Conservation (phyloP, 1,140 invertebrate species). For the Brachionus paranguensis region DNA sequence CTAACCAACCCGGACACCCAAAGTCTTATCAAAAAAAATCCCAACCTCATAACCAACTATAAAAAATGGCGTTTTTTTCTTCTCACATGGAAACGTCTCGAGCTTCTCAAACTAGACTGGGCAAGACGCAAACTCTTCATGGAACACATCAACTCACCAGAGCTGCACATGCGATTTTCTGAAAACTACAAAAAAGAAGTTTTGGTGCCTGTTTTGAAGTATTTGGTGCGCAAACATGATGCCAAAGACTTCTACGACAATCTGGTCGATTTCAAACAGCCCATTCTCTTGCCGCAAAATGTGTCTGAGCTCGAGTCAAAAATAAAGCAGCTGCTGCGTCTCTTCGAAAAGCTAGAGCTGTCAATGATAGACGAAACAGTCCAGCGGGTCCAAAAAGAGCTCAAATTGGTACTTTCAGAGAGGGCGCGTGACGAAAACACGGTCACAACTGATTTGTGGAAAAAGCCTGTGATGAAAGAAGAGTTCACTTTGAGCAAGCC, state of each 20-base stretch:
- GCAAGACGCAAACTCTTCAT: constrained; percentile 46
- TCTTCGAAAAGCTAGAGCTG: constrained; percentile 4
- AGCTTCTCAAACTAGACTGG: constrained; percentile 51
- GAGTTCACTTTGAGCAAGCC: constrained; percentile 51
- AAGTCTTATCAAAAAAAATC: constrained; percentile 45
- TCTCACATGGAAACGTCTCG: constrained; percentile 52
- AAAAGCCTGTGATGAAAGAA: constrained; percentile 54
- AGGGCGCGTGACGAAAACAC: constrained; percentile 50
- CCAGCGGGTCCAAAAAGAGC: constrained; percentile 49
- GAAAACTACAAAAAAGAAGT: constrained; percentile 39
- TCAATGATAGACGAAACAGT: constrained; percentile 50
- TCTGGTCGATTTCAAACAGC: constrained; percentile 32
- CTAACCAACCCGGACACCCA: background rate
- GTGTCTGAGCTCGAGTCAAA: constrained; percentile 18
- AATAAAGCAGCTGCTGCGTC: background rate
- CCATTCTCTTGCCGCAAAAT: background rate
- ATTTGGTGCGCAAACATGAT: background rate
- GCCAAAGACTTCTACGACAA: background rate
- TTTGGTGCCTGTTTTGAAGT: background rate
- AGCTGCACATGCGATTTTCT: constrained; percentile 45
- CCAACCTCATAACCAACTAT: constrained; percentile 50
- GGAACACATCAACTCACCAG: constrained; percentile 45
- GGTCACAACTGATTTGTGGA: constrained; percentile 54
- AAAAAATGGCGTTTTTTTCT: constrained; percentile 51
- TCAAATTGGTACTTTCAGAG: constrained; percentile 50